Percentiles rank a stretch among this genome's conserved stretches.
Conservation (phyloP, 2,888 invertebrate genomes). For the Drosophila kambysellisi region DNA sequence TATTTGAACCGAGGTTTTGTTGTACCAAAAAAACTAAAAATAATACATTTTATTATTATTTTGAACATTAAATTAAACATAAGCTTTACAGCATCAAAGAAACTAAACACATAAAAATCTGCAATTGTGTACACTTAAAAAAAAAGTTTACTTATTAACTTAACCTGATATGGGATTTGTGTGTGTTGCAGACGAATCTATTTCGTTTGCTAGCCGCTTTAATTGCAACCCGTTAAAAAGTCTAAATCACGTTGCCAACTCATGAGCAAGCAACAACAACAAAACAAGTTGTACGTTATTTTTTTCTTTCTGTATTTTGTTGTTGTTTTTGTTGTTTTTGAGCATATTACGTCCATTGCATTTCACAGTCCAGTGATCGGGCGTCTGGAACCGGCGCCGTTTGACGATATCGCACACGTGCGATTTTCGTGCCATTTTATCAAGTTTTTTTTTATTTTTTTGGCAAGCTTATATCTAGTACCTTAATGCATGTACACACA, state of each 20-base stretch:
- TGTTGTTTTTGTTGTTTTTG: slow-evolving; percentile 17
- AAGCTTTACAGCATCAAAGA: not conserved
- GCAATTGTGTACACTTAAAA: not conserved
- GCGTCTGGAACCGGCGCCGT: slow-evolving; percentile 69
- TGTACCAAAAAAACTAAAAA: not conserved
- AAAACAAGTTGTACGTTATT: slow-evolving; percentile 34
- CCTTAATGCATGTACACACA: slow-evolving; percentile 9
- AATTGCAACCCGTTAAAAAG: slow-evolving; percentile 14
- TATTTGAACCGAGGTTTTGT: not conserved
- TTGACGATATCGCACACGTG: slow-evolving; percentile 75
- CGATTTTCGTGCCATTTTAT: slow-evolving; percentile 79
- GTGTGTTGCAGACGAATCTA: not conserved
- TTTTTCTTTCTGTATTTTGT: slow-evolving; percentile 1
- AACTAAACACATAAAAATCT: not conserved
- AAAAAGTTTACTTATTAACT: not conserved
- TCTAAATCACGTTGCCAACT: slow-evolving; percentile 66
- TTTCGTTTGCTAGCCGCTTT: slow-evolving; percentile 2
- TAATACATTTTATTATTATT: not conserved
- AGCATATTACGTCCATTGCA: slow-evolving; percentile 65
- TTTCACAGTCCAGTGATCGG: slow-evolving; percentile 79
- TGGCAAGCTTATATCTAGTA: not conserved
- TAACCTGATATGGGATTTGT: not conserved
- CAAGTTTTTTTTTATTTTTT: slow-evolving; percentile 38
- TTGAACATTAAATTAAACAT: not conserved
- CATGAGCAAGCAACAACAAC: slow-evolving; percentile 31